Evolutionary conservation across 1,140 invertebrate species (phyloP), one percentile per base, ranked within the genome.

Genomic region (Heliothis subflexa): DNA sequence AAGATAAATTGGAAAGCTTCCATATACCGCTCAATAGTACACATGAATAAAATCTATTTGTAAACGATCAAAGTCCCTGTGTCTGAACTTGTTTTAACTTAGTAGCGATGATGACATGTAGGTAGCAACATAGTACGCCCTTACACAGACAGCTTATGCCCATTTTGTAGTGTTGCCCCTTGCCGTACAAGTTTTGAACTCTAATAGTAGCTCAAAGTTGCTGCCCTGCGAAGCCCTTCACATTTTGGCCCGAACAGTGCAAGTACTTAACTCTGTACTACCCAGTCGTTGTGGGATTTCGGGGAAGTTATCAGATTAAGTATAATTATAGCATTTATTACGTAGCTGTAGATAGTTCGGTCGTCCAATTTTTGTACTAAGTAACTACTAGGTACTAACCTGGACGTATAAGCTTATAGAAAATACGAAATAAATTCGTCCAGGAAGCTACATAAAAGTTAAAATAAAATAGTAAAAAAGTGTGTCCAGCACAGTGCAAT

Each of bases 401-500:
- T 25, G 2, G 21, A 25, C 21, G 21, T 25, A 25, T 25, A 25
- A 25, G 21, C 21, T 25, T 25, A 25, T 5, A 55, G 10, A 16
- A 54, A 18, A 18, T 18, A 2, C 9, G 7, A 18, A 18, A 10
- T 55, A 18, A 55, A 55, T 47, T 2, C 16, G 16, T 12, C 12
- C 40, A 64, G 18, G 18, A 12, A 47, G n/a, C 16, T 21, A 16
- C 9, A 40, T 40, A 40, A 40, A 9, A 40, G 33, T 40, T 40
- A 88, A 64, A 85, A 89, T 86, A 87, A 87, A 88, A 92, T 86
- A 75, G 78, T 80, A 81, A 75, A 81, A 89, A 87, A 83, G 83
- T 87, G 84, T 86, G 78, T 83, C 81, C 81, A 83, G 84, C 82
- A 84, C 84, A 88, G 80, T 80, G 87, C 87, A 88, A 92, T 93